Percentiles rank a stretch among this genome's conserved stretches.
These are phyloP conservation scores for Pseudolaguvia tuberculata DNA, from an alignment of 2,113 vertebrate genomes.

Conservation along the genomic window DNA sequence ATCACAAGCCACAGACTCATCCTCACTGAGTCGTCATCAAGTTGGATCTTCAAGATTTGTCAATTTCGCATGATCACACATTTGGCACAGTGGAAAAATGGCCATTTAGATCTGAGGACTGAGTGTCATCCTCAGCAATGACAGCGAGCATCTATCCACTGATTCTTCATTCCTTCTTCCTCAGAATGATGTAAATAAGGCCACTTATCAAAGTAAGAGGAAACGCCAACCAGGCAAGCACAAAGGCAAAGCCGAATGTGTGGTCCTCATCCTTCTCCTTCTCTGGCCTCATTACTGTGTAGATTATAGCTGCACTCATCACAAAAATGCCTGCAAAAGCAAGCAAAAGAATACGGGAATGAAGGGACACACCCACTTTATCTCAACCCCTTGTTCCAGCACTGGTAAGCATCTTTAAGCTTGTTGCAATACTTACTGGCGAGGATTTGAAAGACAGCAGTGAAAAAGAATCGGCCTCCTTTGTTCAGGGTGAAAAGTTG, in stretches of 20 bases:
- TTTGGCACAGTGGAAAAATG: constrained; percentile 32
- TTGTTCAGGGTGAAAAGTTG: constrained; percentile 94
- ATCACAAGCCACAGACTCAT: constrained; percentile 72
- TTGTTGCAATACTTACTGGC: constrained; percentile 76
- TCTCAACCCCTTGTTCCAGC: neutral
- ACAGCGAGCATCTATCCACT: constrained; percentile 1
- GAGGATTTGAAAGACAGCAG: constrained; percentile 90
- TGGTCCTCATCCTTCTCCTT: accelerated
- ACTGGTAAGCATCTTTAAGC: neutral
- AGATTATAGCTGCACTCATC: constrained; percentile 91
- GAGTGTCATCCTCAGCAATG: constrained; percentile 39
- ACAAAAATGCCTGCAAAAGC: constrained; percentile 81
- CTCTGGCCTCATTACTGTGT: constrained; percentile 80
- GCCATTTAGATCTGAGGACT: constrained; percentile 43
- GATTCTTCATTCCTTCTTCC: constrained; percentile 82
- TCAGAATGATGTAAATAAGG: constrained; percentile 87
- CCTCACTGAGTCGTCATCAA: constrained; percentile 41
- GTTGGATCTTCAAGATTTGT: constrained; percentile 40
- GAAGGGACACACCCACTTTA: neutral
- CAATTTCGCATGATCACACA: constrained; percentile 39
- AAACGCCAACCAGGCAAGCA: constrained; percentile 93
- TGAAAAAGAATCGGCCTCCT: constrained; percentile 90
- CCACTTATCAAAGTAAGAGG: constrained; percentile 86
- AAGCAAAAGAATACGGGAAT: neutral
- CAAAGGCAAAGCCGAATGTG: constrained; percentile 79